Percentiles rank a stretch among this genome's conserved stretches.
Conservation (phyloP, 2,797 vertebrate genomes). For the Tauraco hartlaubi region DNA sequence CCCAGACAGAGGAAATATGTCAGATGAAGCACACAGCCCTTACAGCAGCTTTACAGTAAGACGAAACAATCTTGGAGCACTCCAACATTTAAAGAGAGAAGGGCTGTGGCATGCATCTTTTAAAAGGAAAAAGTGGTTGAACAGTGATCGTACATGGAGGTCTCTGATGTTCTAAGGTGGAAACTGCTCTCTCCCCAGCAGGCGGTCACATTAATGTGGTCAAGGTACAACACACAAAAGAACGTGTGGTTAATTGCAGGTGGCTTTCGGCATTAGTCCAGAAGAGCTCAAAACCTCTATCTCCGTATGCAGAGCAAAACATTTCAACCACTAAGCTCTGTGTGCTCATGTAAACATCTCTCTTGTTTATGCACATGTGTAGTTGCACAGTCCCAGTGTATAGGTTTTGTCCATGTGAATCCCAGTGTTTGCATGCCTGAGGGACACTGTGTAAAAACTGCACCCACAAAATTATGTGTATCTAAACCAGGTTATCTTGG, state of each 20-base stretch:
- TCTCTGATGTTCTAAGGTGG: not conserved
- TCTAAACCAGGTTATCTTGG: not conserved
- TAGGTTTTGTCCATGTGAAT: not conserved
- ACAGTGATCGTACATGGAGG: rapidly evolving
- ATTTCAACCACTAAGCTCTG: not conserved
- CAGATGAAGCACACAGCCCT: not conserved
- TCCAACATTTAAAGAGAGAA: not conserved
- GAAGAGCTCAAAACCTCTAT: not conserved
- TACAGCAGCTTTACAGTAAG: not conserved
- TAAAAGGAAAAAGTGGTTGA: not conserved
- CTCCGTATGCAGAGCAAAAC: not conserved
- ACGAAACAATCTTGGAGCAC: not conserved
- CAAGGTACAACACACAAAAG: not conserved
- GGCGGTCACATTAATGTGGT: not conserved
- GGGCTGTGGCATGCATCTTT: not conserved
- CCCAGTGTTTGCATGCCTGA: not conserved
- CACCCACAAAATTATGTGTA: not conserved
- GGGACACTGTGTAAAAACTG: not conserved
- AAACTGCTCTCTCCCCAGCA: not conserved
- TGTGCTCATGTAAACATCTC: conserved; percentile 12
- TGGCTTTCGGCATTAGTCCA: not conserved
- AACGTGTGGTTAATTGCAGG: not conserved
- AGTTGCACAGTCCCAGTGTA: not conserved
- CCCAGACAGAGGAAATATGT: not conserved
- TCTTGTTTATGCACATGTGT: not conserved